Evolutionary conservation across 2,113 vertebrate species (phyloP), one percentile per base, ranked within the genome.

Genomic region (Halichoerus grypus): DNA sequence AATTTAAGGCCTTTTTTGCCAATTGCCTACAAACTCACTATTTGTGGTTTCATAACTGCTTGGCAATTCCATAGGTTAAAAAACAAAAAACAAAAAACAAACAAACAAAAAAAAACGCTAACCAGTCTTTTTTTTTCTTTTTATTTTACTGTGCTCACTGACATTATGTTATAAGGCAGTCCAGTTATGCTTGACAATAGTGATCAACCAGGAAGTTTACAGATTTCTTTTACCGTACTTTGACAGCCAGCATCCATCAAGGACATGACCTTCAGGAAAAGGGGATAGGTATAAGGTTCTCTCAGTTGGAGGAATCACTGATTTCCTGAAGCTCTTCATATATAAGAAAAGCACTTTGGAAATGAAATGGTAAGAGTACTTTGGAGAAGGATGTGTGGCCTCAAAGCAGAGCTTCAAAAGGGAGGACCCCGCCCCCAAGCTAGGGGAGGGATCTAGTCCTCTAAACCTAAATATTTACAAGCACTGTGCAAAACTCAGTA

Each of bases 11-110:
- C 53, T 33, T 81, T 83, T 83, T 86, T 77, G 81, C 65, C 53
- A 69, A 15, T 72, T 96, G 36, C 42, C 36, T 83, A 49, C 42
- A 36, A 61, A 42, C 24, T 76, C 51, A 92, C 16, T 33, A 39
- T 81, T 77, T 89, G 49, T 55, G 80, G 51, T 96, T 83, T 95
- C 49, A 85, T 57, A 89, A 95, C 24, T 51, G 53, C 9, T 67
- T 77, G n/a, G 7, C 59, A 96, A 49, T 76, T 82, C 22, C 9
- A 14, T 87, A 93, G 36, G 2, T 72, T 83, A n/a, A 86, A 88
- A 91, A 72, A 63, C 65, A 83, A 86, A 65, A 63, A 39, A 39
- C 39, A 39, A 39, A 39, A 39, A 39, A 39, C 39, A 39, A n/a
- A 86, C n/a, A n/a, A n/a, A n/a, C n/a, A 88, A 88, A 72, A 63